A percentile compares a stretch with the other conserved stretches of the same genome.
Conservation (phyloP, 2,113 vertebrate genomes). For the Ctenodactylus gundi region DNA sequence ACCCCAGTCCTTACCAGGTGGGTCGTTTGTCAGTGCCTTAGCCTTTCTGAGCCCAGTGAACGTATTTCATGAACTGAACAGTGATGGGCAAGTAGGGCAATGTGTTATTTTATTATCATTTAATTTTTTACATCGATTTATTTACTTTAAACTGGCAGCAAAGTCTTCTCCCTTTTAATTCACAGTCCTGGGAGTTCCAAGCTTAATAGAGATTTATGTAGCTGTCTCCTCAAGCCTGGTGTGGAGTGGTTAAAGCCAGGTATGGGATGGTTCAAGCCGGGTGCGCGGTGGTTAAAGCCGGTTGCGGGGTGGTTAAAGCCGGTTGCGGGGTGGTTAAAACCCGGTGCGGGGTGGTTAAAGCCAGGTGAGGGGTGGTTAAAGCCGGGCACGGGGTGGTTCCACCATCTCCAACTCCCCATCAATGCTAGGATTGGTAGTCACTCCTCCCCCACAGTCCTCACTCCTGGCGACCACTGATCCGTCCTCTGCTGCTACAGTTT, state of each 20-base stretch:
- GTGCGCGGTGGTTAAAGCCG: too few species aligned
- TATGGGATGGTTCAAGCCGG: too few species aligned
- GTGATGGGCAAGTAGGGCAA: neutral
- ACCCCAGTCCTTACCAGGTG: neutral
- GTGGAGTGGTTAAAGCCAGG: too few species aligned
- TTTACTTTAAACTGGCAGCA: neutral
- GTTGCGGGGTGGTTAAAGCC: too few species aligned
- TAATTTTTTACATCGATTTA: neutral
- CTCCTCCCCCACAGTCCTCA: neutral
- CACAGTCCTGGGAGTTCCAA: neutral
- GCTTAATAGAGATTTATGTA: neutral
- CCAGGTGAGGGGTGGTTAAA: too few species aligned
- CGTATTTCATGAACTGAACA: neutral
- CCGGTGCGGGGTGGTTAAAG: too few species aligned
- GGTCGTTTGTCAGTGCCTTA: too few species aligned
- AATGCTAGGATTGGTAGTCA: neutral
- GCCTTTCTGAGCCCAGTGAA: slow-evolving; percentile 9
- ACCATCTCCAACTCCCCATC: neutral
- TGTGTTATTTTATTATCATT: neutral
- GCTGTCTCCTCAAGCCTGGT: neutral
- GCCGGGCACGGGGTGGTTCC: neutral
- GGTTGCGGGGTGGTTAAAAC: too few species aligned
- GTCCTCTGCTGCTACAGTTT: neutral
- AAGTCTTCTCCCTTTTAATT: neutral
- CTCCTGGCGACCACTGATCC: neutral